Percentiles rank a stretch among this genome's conserved stretches.
These are phyloP conservation scores for Gryon sp. DNA, from an alignment of 1,140 invertebrate genomes.

Conservation along the genomic window DNA sequence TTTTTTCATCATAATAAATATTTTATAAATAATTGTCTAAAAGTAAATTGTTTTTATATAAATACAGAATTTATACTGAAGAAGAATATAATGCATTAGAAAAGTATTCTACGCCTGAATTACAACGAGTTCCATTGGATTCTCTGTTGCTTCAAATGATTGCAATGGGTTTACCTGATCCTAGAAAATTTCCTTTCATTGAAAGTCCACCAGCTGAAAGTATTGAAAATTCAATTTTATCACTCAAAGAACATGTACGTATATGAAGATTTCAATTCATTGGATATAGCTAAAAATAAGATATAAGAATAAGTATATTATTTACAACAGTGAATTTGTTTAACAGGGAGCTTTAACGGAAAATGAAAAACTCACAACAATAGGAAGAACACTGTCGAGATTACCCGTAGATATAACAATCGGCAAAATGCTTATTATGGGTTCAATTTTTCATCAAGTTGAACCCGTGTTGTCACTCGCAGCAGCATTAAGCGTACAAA, in stretches of 20 bases:
- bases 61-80: constrained; percentile 91
- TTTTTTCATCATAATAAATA: too few relatives aligned
- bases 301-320: not conserved
- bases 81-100: constrained; percentile 89
- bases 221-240: constrained; percentile 92
- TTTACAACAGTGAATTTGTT: constrained; percentile 47
- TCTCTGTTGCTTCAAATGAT: constrained; percentile 96
- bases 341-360: constrained; percentile 89
- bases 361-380: constrained; percentile 92
- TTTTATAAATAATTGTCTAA: too few relatives aligned
- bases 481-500: constrained; percentile 95
- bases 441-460: constrained; percentile 92
- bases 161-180: constrained; percentile 94
- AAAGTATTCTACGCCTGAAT: constrained; percentile 92
- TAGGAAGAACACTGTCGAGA: constrained; percentile 92
- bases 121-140: constrained; percentile 95
- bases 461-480: constrained; percentile 95
- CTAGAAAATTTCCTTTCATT: constrained; percentile 96
- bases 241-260: constrained; percentile 92
- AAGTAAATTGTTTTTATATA: too few relatives aligned
- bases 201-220: constrained; percentile 91
- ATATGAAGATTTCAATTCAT: too few relatives aligned
- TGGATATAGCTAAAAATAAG: too few relatives aligned
- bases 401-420: constrained; percentile 97
- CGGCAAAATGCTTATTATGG: constrained; percentile 97